Conservation (phyloP, 53 echinoderm and acorn worm genomes). For the Hippasteria phrygiana region DNA sequence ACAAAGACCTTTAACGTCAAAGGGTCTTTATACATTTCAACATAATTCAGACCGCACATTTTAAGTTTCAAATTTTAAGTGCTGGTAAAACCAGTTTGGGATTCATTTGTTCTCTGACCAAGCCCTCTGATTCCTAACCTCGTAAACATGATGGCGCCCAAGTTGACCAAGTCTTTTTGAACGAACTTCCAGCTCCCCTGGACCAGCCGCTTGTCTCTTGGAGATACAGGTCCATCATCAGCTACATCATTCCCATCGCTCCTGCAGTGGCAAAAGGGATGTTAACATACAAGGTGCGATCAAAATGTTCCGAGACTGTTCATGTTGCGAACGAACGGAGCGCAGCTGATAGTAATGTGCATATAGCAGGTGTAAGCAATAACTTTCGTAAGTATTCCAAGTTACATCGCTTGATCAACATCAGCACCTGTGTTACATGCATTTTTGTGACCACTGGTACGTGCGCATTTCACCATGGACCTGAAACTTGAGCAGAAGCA, state of each 20-base stretch:
- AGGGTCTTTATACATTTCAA: not conserved
- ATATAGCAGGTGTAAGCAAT: too few relatives aligned
- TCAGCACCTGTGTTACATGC: too few relatives aligned
- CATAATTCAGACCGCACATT: not conserved
- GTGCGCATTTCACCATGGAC: too few relatives aligned
- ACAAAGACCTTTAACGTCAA: not conserved
- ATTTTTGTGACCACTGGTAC: too few relatives aligned
- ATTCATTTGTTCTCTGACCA: not conserved
- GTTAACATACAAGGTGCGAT: too few relatives aligned
- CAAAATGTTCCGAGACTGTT: too few relatives aligned
- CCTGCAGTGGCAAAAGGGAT: too few relatives aligned
- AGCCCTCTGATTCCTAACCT: not conserved
- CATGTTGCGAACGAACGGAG: too few relatives aligned
- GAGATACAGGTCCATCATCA: not conserved
- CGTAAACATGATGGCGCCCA: not conserved
- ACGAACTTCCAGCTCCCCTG: not conserved
- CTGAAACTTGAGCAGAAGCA: too few relatives aligned
- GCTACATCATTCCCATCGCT: not conserved
- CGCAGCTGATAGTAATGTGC: too few relatives aligned
- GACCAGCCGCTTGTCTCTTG: not conserved
- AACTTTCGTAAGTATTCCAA: too few relatives aligned
- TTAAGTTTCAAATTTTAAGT: not conserved
- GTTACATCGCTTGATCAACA: too few relatives aligned
- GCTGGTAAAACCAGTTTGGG: not conserved
- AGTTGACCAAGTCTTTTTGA: conserved; percentile 1